These are phyloP conservation scores for Anoura caudifer DNA, from an alignment of 2,113 vertebrate species.

Conservation along the genomic window DNA sequence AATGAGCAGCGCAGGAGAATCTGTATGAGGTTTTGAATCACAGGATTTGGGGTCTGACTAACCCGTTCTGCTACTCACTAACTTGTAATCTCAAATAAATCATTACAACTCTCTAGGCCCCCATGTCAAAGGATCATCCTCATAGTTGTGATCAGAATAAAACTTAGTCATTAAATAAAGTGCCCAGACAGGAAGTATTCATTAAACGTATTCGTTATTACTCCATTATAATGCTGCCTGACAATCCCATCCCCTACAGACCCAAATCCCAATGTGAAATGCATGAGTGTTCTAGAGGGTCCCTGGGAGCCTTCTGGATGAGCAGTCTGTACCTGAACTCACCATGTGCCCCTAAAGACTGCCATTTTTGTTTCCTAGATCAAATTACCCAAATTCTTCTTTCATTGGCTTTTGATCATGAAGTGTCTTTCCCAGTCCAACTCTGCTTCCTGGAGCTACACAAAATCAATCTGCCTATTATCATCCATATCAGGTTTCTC, in stretches of 20 bases:
- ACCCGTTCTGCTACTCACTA: not conserved
- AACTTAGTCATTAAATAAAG: not conserved
- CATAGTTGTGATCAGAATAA: not conserved
- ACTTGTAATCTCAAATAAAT: not conserved
- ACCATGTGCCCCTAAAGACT: not conserved
- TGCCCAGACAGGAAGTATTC: not conserved
- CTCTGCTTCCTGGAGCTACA: not conserved
- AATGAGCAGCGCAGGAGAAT: not conserved
- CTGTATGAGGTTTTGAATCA: not conserved
- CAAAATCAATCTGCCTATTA: conserved; percentile 16
- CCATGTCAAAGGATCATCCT: not conserved
- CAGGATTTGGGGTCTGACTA: not conserved
- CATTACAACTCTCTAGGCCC: not conserved
- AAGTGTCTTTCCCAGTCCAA: not conserved
- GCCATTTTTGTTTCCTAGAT: not conserved
- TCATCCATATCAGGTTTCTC: not conserved
- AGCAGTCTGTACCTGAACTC: not conserved
- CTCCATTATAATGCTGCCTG: not conserved
- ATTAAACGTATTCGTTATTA: not conserved
- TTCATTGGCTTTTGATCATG: not conserved
- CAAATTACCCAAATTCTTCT: not conserved
- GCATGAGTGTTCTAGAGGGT: not conserved
- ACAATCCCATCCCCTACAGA: not conserved
- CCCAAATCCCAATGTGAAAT: not conserved
- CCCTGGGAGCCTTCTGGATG: not conserved